Evolutionary conservation across 2,113 vertebrate genomes (phyloP), one percentile per base, ranked within the genome.

Genomic region (Urocynchramus pylzowi): DNA sequence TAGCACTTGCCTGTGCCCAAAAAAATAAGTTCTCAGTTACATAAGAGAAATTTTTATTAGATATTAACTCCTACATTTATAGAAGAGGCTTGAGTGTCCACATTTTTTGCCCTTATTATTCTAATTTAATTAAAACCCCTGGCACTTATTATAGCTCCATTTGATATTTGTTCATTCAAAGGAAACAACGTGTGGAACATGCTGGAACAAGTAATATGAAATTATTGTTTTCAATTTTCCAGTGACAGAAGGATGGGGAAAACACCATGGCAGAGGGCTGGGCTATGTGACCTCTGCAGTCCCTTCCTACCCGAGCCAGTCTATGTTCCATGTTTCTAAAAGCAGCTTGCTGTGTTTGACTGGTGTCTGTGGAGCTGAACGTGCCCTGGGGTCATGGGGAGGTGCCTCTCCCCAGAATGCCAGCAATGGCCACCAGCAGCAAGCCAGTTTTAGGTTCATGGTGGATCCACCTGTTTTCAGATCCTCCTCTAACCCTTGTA

Each of bases 261-360:
- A 26, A 13, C 17, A 39, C 7, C 42, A 6, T 9, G 3, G 45
- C 61, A 76, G 78, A 52, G 47, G 37, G 13, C 18, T 54, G 63
- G 45, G 0, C 6, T n/a, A 0, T 6, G 2, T 19, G n/a, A 6
- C 21, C 49, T 26, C 7, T 54, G 31, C 35, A 52, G 56, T 41
- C 5, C n/a, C 16, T 41, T 47, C 8, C 39, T 20, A 3, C 23
- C 39, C 56, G 3, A 7, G n/a, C 12, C 57, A 53, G 47, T 17
- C 13, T 7, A 0, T 11, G 5, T 54, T 30, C 45, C 45, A 1
- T 3, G 16, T 2, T 54, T 31, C 31, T 30, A 2, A 27, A 9
- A 26, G 83, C 20, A 11, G 21, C 10, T 9, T 16, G 28, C 59
- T 0, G 0, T 27, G 69, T 65, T 69, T 75, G 1, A 11, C 2